Evolutionary conservation across 2,113 vertebrate species (phyloP), one percentile per base, ranked within the genome.

Genomic region (Monarcha castaneiventris): DNA sequence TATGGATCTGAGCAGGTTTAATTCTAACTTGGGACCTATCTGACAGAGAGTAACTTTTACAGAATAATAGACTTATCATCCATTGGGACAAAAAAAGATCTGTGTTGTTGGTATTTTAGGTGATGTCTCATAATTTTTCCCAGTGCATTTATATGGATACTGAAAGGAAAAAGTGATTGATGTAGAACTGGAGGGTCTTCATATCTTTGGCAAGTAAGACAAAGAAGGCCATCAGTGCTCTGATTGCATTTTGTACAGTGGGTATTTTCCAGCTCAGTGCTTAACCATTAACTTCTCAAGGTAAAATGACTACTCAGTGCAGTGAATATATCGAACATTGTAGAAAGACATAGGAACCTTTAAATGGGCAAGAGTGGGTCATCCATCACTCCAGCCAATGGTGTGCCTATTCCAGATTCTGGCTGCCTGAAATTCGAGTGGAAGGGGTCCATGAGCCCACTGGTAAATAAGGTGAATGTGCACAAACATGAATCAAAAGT

Each of bases 201-300:
- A 41, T 74, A 93, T 77, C 64, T 93, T 67, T 78, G 62, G 84
- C 77, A 84, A 89, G 71, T 49, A 89, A 96, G 84, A 94, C 71
- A 89, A 93, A 94, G 66, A 67, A 91, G 61, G 66, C 61, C 44
- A 79, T 94, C 86, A 87, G 56, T n/a, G 62, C 69, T 62, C 39
- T 76, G 77, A 94, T 68, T 89, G 54, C 54, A 79, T 87, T 95
- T 87, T 55, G 9, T 79, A 61, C 27, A 35, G 77, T 66, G 74
- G 63, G 87, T 79, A 56, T 94, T 95, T 97, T 96, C 94, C 91
- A 95, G 66, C 62, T 89, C 93, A 76, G 62, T 85, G 89, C 86
- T 96, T 94, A 95, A 89, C 89, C 84, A 96, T 96, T 91, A 96
- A 84, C 87, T 93, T 91, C 89, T 96, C 93, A 92, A 94, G 94